Conservation (phyloP, 2,888 invertebrate species). For the Phortica magna region DNA sequence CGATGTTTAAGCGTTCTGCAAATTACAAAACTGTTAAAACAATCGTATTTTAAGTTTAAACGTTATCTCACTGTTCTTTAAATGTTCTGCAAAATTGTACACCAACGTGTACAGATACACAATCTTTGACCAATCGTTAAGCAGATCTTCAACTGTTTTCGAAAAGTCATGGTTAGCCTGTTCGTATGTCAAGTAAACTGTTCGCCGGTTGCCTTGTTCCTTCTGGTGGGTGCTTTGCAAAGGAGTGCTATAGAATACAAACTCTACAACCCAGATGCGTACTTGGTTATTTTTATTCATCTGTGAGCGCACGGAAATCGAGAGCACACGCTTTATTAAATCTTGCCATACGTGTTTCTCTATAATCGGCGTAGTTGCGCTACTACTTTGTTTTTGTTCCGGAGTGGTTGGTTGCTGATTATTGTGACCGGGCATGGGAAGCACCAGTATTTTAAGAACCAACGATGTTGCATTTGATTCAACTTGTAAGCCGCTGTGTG, state of each 20-base stretch:
- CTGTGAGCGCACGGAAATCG: conserved; percentile 89
- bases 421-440: conserved; percentile 80
- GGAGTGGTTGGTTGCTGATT: conserved; percentile 12
- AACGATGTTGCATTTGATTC: conserved; percentile 94
- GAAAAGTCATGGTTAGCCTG: conserved; percentile 89
- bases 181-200: conserved; percentile 94
- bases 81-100: conserved; percentile 88
- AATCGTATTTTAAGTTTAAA: not conserved
- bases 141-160: conserved; percentile 90
- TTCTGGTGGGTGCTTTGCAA: conserved; percentile 88
- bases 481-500: conserved; percentile 94
- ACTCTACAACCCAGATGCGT: conserved; percentile 93
- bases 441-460: conserved; percentile 86
- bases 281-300: conserved; percentile 85
- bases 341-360: conserved; percentile 82
- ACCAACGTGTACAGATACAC: conserved; percentile 92
- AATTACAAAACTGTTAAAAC: conserved; percentile 33
- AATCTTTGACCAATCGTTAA: conserved; percentile 96
- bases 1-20: conserved; percentile 82
- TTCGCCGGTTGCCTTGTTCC: conserved; percentile 91
- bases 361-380: conserved; percentile 67
- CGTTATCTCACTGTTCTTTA: conserved; percentile 82
- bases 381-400: conserved; percentile 44
- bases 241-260: conserved; percentile 91
- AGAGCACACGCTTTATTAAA: conserved; percentile 87